Evolutionary conservation across 2,888 invertebrate genomes (phyloP), one percentile per base, ranked within the genome.

Genomic region (Agriopis leucophaearia): DNA sequence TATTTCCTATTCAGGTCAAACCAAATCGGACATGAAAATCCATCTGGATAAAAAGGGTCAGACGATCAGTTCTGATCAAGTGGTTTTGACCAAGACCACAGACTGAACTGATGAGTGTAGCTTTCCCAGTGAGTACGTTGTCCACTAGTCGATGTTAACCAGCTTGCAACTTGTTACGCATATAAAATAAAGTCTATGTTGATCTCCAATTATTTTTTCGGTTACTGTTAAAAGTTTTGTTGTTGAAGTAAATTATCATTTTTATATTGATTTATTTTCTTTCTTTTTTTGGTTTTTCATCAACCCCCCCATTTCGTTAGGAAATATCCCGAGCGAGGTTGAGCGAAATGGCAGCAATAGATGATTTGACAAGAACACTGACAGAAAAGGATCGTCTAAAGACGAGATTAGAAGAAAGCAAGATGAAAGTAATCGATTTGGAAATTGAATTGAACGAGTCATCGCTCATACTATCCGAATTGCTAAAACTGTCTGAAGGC

Each of bases 381-480:
- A 84, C 84, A 76, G 88, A 88, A 69, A 88, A 87, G 82, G 90
- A 92, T 66, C 76, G 78, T 70, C 74, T 90, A 51, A 90, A 89
- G 80, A 78, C 85, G 47, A 89, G 88, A 77, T 81, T 91, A 65
- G 92, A 94, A 81, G 89, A 90, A 71, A 88, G 81, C 72, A 92
- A 89, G 79, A 88, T 91, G 88, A 92, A 85, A 84, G 81, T 90
- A 18, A 92, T 94, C 65, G 94, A 95, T 81, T 85, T 95, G 82
- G 94, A 95, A 75, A 92, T 92, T 74, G 94, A 94, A 73, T 78
- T 95, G 66, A 94, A 94, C 64, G 92, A 94, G 78, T 94, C 94
- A 61, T 94, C 95, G 60, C 87, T 94, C 56, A 90, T 94, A 78
- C 79, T 95, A 62, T 92, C 93, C 50, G 94, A 95, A 78, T 83